phyloP scores from a whole-genome alignment of 2,888 invertebrate genomes.

The Polia nebulosa region DNA sequence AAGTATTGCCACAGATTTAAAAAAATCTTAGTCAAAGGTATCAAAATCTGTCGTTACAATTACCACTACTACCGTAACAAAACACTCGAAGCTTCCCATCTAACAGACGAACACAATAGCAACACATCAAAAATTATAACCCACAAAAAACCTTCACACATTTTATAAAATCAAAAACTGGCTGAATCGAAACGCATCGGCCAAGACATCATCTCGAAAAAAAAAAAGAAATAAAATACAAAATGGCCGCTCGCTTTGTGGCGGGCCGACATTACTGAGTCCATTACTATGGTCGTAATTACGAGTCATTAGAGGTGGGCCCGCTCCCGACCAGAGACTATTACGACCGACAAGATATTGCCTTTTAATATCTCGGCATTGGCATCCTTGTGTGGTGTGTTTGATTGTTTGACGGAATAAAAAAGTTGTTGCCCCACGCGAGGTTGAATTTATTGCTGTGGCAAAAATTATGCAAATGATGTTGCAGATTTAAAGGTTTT shows the following conservation, averaged over 20 bases:
- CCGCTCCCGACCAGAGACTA: constrained; percentile 77
- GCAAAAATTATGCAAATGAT: constrained; percentile 2
- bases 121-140: constrained; percentile 51
- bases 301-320: constrained; percentile 86
- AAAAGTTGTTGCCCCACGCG: constrained; percentile 21
- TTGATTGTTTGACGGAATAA: constrained; percentile 58
- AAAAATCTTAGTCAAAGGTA: too few species aligned
- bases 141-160: constrained; percentile 70
- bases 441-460: constrained; percentile 6
- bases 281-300: constrained; percentile 88
- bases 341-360: constrained; percentile 79
- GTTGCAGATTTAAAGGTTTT: background rate
- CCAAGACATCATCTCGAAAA: constrained; percentile 73
- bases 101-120: constrained; percentile 43
- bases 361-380: constrained; percentile 83
- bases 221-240: constrained; percentile 77
- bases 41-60: constrained; percentile 4
- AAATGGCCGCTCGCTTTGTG: constrained; percentile 86
- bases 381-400: constrained; percentile 66
- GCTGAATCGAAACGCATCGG: constrained; percentile 73
- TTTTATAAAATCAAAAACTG: constrained; percentile 71
- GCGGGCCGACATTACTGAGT: constrained; percentile 84
- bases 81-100: constrained; percentile 3
- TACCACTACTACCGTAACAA: constrained; percentile 5
- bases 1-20: background rate